These are phyloP conservation scores for Caenorhabditis elegans DNA, from an alignment of 1,140 invertebrate genomes.

Conservation along the genomic window DNA sequence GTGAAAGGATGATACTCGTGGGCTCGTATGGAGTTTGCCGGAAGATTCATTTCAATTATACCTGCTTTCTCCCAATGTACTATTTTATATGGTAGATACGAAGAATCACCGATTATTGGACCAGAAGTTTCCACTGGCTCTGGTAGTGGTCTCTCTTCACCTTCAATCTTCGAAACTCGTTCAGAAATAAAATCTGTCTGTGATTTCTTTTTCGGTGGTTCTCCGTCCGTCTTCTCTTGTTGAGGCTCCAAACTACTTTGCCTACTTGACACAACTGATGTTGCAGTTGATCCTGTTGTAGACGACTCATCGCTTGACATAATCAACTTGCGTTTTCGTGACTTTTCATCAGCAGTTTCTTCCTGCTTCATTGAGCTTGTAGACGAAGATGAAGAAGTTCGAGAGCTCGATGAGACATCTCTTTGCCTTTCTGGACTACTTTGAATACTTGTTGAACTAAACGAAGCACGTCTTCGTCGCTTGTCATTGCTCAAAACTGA, in stretches of 20 bases:
- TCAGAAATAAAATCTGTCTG: too few relatives aligned
- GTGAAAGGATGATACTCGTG: constrained; percentile 29
- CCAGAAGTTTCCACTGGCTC: background rate
- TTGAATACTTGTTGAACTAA: background rate
- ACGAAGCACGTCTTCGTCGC: background rate
- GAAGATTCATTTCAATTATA: background rate
- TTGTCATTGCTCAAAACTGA: background rate
- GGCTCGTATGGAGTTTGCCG: background rate
- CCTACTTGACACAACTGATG: background rate
- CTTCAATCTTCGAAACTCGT: background rate
- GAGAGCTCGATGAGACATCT: background rate
- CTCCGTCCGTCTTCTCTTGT: background rate
- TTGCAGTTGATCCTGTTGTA: background rate
- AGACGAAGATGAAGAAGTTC: too few relatives aligned
- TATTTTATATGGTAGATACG: background rate
- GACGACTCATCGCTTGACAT: background rate
- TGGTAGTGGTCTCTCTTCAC: background rate
- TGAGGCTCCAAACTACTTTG: background rate
- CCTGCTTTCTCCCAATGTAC: background rate
- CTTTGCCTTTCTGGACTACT: background rate
- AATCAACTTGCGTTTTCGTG: background rate
- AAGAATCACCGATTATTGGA: background rate
- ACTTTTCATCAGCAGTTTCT: background rate
- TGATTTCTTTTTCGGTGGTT: background rate
- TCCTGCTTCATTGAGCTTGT: background rate